phyloP scores from a whole-genome alignment of 2,888 invertebrate genomes.

The Stictocephala bisonia region DNA sequence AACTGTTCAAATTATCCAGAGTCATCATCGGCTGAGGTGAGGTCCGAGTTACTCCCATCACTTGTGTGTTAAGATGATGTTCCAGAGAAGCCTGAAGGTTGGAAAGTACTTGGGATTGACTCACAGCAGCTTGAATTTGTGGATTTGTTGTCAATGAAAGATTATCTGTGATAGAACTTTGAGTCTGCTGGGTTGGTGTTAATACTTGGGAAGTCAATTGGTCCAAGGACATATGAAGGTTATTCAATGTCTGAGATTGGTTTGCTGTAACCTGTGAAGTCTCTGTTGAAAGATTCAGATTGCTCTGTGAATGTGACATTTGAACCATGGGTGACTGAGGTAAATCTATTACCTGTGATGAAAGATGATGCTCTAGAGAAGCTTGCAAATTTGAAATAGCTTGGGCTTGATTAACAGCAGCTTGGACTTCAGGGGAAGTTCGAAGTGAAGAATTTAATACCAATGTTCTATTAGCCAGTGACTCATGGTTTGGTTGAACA shows the following conservation, averaged over 20 bases:
- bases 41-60: background rate
- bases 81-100: conserved; percentile 1
- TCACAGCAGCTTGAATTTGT: background rate
- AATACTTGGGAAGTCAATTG: background rate
- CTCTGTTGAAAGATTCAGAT: background rate
- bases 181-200: background rate
- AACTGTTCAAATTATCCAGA: background rate
- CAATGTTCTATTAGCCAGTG: background rate
- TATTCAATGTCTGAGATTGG: background rate
- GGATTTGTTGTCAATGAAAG: background rate
- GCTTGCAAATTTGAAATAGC: conserved; percentile 13
- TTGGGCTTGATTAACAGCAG: conserved; percentile 16
- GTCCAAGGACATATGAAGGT: background rate
- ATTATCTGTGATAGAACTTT: background rate
- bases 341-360: background rate
- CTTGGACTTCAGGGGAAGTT: conserved; percentile 14
- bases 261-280: background rate
- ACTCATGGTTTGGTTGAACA: background rate
- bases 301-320: background rate
- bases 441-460: background rate
- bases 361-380: conserved; percentile 6
- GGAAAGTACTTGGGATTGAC: conserved; percentile 7
- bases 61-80: background rate
- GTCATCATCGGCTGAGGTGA: background rate
- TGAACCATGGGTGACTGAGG: background rate